Conservation (phyloP, 2,797 vertebrate genomes). For the Orientallactaga sibirica region DNA sequence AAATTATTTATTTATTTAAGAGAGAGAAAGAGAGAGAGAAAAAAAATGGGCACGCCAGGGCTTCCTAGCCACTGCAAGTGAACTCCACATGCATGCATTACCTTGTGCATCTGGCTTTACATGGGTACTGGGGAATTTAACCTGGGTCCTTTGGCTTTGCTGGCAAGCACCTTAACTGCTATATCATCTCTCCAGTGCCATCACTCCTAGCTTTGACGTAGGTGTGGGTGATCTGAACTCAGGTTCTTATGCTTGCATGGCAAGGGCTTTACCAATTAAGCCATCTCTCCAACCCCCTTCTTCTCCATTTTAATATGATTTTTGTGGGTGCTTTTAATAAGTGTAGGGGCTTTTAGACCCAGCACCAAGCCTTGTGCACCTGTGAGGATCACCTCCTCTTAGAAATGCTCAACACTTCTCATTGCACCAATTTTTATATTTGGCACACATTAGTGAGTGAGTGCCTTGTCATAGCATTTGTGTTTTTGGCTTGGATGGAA, state of each 20-base stretch:
- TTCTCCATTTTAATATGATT: too few relatives aligned
- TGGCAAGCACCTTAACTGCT: too few relatives aligned
- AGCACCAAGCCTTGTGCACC: not conserved
- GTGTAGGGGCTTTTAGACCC: not conserved
- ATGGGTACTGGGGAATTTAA: too few relatives aligned
- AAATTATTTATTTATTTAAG: too few relatives aligned
- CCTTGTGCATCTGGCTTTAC: too few relatives aligned
- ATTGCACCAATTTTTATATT: conserved; percentile 33
- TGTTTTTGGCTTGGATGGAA: conserved; percentile 62
- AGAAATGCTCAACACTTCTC: conserved; percentile 44
- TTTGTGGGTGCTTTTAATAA: not conserved
- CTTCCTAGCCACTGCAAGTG: too few relatives aligned
- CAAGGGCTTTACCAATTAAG: not conserved
- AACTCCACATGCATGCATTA: too few relatives aligned
- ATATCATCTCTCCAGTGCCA: too few relatives aligned
- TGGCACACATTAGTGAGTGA: conserved; percentile 45
- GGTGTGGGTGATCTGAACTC: not conserved
- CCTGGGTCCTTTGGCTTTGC: too few relatives aligned
- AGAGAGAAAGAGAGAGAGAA: too few relatives aligned
- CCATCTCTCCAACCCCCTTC: not conserved
- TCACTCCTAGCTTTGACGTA: too few relatives aligned
- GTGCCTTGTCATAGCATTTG: not conserved
- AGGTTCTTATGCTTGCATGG: not conserved
- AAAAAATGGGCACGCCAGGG: too few relatives aligned
- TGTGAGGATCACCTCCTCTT: not conserved